These are phyloP conservation scores for Diachasmimorpha longicaudata DNA, from an alignment of 1,140 invertebrate species.

Conservation along the genomic window DNA sequence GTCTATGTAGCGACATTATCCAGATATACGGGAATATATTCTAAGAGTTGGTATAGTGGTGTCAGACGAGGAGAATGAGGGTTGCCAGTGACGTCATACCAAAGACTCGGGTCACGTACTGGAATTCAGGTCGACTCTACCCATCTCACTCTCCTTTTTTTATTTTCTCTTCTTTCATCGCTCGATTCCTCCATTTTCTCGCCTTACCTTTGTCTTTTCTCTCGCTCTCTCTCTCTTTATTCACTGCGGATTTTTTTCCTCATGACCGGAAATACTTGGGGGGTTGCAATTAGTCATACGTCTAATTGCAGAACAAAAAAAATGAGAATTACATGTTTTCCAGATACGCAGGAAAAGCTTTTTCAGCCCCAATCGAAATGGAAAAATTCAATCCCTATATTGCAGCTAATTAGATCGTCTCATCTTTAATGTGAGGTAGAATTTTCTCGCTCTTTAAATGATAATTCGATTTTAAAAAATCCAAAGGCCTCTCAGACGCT, in stretches of 20 bases:
- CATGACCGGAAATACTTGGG: neutral
- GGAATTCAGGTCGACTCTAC: conserved; percentile 29
- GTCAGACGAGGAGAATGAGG: conserved; percentile 13
- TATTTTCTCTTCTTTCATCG: neutral
- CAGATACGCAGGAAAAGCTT: no score
- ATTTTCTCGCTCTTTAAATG: no score
- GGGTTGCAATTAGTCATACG: no score
- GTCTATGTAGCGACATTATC: neutral
- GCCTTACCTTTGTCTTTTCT: neutral
- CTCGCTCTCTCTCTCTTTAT: neutral
- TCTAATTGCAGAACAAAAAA: no score
- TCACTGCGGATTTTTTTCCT: neutral
- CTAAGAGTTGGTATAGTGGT: neutral
- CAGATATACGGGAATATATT: neutral
- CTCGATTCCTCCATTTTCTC: conserved; percentile 3
- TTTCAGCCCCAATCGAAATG: no score
- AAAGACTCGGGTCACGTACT: conserved; percentile 24
- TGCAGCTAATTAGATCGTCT: no score
- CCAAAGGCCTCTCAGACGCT: no score
- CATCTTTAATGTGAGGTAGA: no score
- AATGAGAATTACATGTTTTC: no score
- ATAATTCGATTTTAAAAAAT: no score
- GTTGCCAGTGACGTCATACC: conserved; percentile 25
- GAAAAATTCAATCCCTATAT: no score
- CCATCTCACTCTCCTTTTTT: neutral